Conservation (phyloP, 2,797 vertebrate genomes). For the Sebastes diploproa region DNA sequence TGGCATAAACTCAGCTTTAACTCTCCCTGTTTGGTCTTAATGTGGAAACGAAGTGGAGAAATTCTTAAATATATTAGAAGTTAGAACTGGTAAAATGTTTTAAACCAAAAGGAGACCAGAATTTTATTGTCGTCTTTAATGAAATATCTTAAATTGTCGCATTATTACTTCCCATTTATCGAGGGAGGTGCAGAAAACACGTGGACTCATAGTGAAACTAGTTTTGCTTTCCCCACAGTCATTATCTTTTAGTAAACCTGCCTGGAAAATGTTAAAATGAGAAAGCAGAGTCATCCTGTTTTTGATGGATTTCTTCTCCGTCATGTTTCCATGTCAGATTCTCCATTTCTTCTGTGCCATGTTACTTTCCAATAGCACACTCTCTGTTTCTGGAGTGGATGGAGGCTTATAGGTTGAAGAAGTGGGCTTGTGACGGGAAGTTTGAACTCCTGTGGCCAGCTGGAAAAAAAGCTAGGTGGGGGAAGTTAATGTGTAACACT, state of each 20-base stretch:
- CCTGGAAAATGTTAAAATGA: conserved; percentile 32
- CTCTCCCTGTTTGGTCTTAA: neutral
- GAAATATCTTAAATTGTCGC: neutral
- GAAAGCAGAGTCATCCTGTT: conserved; percentile 7
- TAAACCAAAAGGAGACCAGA: neutral
- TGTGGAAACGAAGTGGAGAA: neutral
- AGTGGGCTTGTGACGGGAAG: conserved; percentile 41
- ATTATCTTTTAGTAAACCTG: conserved; percentile 17
- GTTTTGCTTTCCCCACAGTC: neutral
- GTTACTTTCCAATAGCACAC: conserved; percentile 24
- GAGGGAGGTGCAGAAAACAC: conserved; percentile 1
- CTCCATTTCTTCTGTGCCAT: conserved; percentile 34
- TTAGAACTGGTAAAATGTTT: neutral
- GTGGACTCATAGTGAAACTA: conserved; percentile 39
- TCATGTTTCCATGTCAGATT: conserved; percentile 65
- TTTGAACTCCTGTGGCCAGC: conserved; percentile 35
- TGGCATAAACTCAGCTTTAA: neutral
- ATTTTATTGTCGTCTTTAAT: neutral
- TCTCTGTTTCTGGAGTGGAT: conserved; percentile 30
- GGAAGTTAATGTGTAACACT: conserved; percentile 71
- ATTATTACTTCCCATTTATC: conserved; percentile 1
- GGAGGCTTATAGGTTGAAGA: conserved; percentile 21
- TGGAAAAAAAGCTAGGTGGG: conserved; percentile 63
- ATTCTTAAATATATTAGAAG: neutral
- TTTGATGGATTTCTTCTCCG: conserved; percentile 49